Conservation (phyloP, 2,113 vertebrate species). For the Amphiprion percula region DNA sequence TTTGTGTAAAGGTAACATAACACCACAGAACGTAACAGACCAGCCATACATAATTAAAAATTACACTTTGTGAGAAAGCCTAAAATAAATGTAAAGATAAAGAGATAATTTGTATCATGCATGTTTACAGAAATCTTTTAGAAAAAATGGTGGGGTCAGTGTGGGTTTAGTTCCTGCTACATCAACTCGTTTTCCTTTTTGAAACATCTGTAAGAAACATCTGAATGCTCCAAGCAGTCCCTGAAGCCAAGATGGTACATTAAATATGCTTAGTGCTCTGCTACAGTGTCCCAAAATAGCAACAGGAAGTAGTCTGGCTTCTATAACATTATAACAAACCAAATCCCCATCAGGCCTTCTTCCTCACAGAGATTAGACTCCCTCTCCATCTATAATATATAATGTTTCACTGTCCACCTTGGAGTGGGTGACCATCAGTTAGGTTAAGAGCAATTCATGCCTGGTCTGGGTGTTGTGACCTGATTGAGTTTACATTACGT, state of each 20-base stretch:
- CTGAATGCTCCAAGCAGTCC: slow-evolving; percentile 11
- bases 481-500: slow-evolving; percentile 1
- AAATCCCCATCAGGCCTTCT: slow-evolving; percentile 31
- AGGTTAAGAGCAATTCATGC: slow-evolving; percentile 38
- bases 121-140: too few relatives aligned
- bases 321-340: slow-evolving; percentile 20
- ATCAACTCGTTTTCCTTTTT: too few relatives aligned
- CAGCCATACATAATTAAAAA: too few relatives aligned
- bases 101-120: too few relatives aligned
- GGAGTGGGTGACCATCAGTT: slow-evolving; percentile 50
- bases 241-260: slow-evolving; percentile 5
- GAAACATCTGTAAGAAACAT: slow-evolving; percentile 10
- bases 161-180: too few relatives aligned
- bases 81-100: too few relatives aligned
- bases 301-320: slow-evolving; percentile 44
- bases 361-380: slow-evolving; percentile 38
- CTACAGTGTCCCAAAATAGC: slow-evolving; percentile 21
- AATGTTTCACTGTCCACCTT: slow-evolving; percentile 44
- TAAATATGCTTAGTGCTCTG: slow-evolving; percentile 43
- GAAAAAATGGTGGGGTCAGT: too few relatives aligned
- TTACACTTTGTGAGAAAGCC: too few relatives aligned
- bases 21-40: too few relatives aligned
- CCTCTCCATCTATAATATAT: slow-evolving; percentile 49
- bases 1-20: too few relatives aligned
- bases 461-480: not conserved